Conservation (phyloP, 2,888 invertebrate genomes). For the Apodemia zela region DNA sequence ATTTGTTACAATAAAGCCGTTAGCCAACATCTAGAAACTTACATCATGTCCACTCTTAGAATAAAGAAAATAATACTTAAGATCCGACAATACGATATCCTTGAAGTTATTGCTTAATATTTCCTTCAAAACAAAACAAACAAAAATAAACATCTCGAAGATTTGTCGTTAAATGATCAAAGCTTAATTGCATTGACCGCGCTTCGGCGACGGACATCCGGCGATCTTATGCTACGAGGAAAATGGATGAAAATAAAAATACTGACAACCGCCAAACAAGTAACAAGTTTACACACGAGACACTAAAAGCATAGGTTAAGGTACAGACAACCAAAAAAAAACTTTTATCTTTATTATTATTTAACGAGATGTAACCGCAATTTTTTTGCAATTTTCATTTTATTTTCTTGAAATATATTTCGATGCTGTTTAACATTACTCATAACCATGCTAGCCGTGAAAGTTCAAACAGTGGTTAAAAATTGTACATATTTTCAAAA, state of each 20-base stretch:
- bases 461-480: too few relatives aligned
- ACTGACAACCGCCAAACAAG: conserved; percentile 26
- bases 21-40: too few relatives aligned
- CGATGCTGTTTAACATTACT: too few relatives aligned
- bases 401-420: too few relatives aligned
- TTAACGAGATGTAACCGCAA: too few relatives aligned
- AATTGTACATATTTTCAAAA: too few relatives aligned
- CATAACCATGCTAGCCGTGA: too few relatives aligned
- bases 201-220: conserved; percentile 62
- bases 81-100: conserved; percentile 1
- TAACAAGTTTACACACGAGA: conserved; percentile 29
- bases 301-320: conserved; percentile 18
- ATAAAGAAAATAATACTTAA: background rate
- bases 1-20: too few relatives aligned
- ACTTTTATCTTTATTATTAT: too few relatives aligned
- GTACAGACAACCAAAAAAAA: conserved; percentile 4
- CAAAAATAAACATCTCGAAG: conserved; percentile 51
- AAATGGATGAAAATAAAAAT: conserved; percentile 71
- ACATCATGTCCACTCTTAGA: background rate
- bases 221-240: conserved; percentile 60
- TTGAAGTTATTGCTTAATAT: conserved; percentile 17
- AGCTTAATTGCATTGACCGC: conserved; percentile 74
- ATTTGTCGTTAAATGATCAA: conserved; percentile 72
- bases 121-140: conserved; percentile 25
- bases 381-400: too few relatives aligned